phyloP scores from a whole-genome alignment of 1,140 invertebrate genomes.

The Oncopeltus fasciatus region DNA sequence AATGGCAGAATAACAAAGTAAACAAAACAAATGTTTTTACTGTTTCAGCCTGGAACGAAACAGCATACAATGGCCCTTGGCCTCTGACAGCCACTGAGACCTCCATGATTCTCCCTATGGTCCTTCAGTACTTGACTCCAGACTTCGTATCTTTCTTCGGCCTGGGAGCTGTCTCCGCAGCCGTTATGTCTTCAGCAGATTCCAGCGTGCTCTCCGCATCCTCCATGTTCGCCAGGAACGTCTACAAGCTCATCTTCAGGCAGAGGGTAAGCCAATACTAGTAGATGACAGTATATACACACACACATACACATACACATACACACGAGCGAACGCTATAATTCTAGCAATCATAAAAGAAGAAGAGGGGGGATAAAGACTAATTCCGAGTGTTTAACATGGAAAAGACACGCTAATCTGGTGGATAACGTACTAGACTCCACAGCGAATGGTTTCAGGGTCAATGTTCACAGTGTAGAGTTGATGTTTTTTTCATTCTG shows the following conservation, averaged over 20 bases:
- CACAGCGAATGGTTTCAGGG: too few species aligned
- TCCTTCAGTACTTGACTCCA: constrained; percentile 89
- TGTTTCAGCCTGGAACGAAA: constrained; percentile 80
- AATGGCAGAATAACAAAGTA: too few species aligned
- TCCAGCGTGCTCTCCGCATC: constrained; percentile 91
- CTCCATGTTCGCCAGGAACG: constrained; percentile 96
- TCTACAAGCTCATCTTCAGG: constrained; percentile 91
- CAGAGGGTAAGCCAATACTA: constrained; percentile 66
- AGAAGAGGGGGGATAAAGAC: too few species aligned
- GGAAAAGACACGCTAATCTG: too few species aligned
- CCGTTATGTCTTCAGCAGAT: constrained; percentile 96
- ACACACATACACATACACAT: too few species aligned
- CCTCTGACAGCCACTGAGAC: constrained; percentile 59
- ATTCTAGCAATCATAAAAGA: too few species aligned
- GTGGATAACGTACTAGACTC: too few species aligned
- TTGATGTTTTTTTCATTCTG: too few species aligned
- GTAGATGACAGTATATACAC: too few species aligned
- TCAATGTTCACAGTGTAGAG: too few species aligned
- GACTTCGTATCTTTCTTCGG: constrained; percentile 91
- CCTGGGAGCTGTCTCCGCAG: constrained; percentile 92
- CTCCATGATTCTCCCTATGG: constrained; percentile 90
- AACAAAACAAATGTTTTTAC: neutral
- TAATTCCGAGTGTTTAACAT: too few species aligned
- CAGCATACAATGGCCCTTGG: constrained; percentile 59
- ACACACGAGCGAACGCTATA: too few species aligned